Evolutionary conservation across 2,888 invertebrate genomes (phyloP), one percentile per base, ranked within the genome.

Genomic region (Trachelus troglodyta): DNA sequence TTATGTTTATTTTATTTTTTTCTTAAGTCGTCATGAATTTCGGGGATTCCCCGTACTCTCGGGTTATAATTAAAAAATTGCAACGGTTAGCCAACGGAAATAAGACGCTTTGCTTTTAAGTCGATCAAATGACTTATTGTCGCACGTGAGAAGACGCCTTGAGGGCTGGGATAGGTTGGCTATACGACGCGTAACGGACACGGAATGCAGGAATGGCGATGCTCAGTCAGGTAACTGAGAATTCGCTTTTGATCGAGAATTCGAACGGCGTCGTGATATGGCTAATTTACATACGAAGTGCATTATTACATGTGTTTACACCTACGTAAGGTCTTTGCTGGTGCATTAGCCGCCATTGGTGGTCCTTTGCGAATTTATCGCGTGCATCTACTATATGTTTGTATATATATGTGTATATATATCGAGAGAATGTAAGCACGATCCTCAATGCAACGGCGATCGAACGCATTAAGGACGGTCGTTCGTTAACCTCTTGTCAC

Each of bases 301-400:
- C 80, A 80, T 81, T 82, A 79, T 81, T 82, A 82, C 82, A 82
- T 80, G 79, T 76, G 76, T 83, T 82, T 83, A 80, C 84, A 83
- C 82, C 83, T 82, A 84, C 84, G 79, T 79, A 30, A 71, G 79
- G 33, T 12, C 73, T 71, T 71, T 71, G 71, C 71, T 23, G 40
- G 23, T 56, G 40, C 40, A 23, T 56, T 56, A 56, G 40, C 23
- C 40, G 34, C 34, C 71, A 33, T 33, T 34, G 71, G 71, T 71
- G 71, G 71, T 71, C 71, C 71, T 71, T 23, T 23, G 71, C 30
- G 34, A 33, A 71, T 71, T 71, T 71, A 71, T 71, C 71, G 71
- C 40, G 15, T 56, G 40, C 23, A 56, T 56, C 40, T 56, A 56
- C 23, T 15, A 23, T 56, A 23, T 9, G 6, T 56, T 56, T 56